Evolutionary conservation across 2,888 invertebrate genomes (phyloP).

Genomic region (Lacanobia wlatinum): DNA sequence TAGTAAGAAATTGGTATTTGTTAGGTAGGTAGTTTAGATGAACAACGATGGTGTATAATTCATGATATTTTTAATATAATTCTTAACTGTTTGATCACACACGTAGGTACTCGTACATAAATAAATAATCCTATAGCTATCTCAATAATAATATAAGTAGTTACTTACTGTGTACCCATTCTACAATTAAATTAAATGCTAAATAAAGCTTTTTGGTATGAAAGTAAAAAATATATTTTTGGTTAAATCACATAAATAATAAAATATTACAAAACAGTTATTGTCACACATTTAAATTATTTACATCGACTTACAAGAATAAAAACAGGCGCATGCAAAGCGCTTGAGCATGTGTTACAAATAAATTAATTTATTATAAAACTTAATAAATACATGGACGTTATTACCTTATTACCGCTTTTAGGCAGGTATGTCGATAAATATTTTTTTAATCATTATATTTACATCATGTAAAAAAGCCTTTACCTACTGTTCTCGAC

Average conservation of each 20-base stretch:
- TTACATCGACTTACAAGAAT: constrained; percentile 21
- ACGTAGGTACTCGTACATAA: constrained; percentile 2
- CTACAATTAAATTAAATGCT: constrained; percentile 35
- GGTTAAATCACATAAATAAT: constrained; percentile 19
- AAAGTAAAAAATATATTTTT: constrained; percentile 52
- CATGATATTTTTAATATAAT: constrained; percentile 19
- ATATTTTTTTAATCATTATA: neutral
- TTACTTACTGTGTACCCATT: constrained; percentile 7
- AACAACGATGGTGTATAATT: constrained; percentile 18
- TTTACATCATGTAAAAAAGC: neutral
- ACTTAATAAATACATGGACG: constrained; percentile 33
- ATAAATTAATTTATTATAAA: constrained; percentile 17
- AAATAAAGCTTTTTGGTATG: constrained; percentile 51
- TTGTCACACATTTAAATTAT: constrained; percentile 20
- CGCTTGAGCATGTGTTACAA: constrained; percentile 46
- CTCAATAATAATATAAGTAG: neutral
- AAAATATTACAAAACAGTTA: constrained; percentile 26
- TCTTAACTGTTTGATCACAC: constrained; percentile 16
- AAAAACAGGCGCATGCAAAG: constrained; percentile 34
- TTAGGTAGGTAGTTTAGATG: neutral
- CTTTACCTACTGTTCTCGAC: neutral
- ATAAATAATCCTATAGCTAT: constrained; percentile 28
- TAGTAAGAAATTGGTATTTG: too few relatives aligned
- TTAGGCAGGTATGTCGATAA: neutral
- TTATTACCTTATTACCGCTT: neutral